Evolutionary conservation across 2,888 invertebrate genomes (phyloP).

Genomic region (Muscina levida): DNA sequence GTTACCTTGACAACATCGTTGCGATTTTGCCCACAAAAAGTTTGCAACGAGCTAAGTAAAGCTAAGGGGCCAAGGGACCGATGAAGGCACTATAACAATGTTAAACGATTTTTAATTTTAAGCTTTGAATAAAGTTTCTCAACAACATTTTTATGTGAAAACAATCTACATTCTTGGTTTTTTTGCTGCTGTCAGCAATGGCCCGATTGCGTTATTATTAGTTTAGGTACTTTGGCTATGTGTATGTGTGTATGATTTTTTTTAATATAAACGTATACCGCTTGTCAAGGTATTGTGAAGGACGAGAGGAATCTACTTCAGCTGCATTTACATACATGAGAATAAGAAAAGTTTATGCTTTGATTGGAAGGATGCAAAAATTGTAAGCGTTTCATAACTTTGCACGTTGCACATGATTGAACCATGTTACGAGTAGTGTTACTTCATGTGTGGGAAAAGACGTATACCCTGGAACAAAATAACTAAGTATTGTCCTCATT

Average conservation of each 20-base stretch:
- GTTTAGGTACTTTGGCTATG: neutral
- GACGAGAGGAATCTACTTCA: too few species aligned
- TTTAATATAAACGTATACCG: too few species aligned
- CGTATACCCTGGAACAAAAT: too few species aligned
- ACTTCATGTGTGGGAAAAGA: too few species aligned
- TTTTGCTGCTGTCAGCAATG: constrained; percentile 46
- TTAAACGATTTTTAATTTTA: constrained; percentile 63
- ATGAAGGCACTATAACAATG: constrained; percentile 19
- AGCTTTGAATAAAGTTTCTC: constrained; percentile 59
- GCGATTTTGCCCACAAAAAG: neutral
- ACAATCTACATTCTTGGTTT: constrained; percentile 42
- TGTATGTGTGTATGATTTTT: neutral
- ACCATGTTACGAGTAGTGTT: too few species aligned
- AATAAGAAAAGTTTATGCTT: too few species aligned
- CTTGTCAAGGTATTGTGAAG: too few species aligned
- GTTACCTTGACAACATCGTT: constrained; percentile 29
- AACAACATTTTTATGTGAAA: constrained; percentile 39
- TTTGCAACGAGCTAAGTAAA: constrained; percentile 8
- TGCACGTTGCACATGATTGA: too few species aligned
- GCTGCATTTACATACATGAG: too few species aligned
- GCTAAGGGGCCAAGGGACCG: constrained; percentile 4
- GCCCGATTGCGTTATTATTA: constrained; percentile 36
- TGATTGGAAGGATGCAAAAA: too few species aligned
- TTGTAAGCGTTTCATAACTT: too few species aligned
- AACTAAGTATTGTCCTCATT: too few species aligned